Evolutionary conservation across 2,888 invertebrate species (phyloP), one percentile per base, ranked within the genome.

Genomic region (Argyresthia goedartella): DNA sequence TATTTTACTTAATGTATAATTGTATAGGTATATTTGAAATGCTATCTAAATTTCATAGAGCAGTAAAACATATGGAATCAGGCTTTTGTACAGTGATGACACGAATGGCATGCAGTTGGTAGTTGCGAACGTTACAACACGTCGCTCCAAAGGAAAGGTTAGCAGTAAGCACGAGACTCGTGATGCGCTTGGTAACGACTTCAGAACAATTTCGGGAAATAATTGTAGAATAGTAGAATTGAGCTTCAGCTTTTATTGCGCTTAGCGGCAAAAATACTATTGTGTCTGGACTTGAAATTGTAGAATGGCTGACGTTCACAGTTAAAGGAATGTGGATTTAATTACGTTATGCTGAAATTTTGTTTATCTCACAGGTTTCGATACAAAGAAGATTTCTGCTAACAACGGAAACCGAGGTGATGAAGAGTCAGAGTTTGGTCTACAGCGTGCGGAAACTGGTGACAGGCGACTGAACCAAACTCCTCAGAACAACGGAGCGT

Each of bases 371-470:
- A 52, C 71, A 88, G 90, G 90, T 66, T 91, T 88, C 70, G 91
- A 92, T 71, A 91, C 90, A 55, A 91, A 91, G 73, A 90, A 91
- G 60, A 56, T 77, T 61, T 88, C 89, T 45, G 65, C 80, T 58
- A 60, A 72, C 58, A 45, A 49, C 16, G 75, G 62, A 53, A 77
- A 76, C 61, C 25, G 25, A n/a, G 76, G 81, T 48, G 93, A 93
- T 67, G 92, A 92, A 58, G 93, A 93, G 74, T 87, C 91, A 57
- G 91, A 92, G 49, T 92, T 91, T 71, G 90, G 91, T 64, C 82
- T 93, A 49, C 93, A 93, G 75, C 88, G 91, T 35, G 92, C 92
- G 13, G 93, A 93, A 78, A 82, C 81, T 78, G 91, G 72, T 79
- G 93, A 81, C 61, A 73, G 77, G 41, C 79, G 86, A n/a, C 62